Percentiles rank a stretch among this genome's conserved stretches.
Evolutionary conservation across 2,113 vertebrate genomes (phyloP).

Genomic region (Thryonomys swinderianus): DNA sequence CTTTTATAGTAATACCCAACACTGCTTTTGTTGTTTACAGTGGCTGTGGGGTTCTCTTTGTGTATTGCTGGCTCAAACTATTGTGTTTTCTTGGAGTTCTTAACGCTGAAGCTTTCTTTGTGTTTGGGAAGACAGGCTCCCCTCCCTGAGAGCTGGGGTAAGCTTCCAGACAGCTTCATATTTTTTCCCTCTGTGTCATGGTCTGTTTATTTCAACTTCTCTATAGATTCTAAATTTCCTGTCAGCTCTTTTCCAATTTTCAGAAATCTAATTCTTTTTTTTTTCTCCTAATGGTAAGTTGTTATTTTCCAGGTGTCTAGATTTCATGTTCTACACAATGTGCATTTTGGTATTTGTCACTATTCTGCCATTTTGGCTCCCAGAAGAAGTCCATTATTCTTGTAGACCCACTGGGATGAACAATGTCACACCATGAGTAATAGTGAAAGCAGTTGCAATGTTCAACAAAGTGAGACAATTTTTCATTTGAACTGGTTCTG

Average conservation of each 20-base stretch:
- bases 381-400: neutral
- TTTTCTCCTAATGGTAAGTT: neutral
- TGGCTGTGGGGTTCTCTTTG: neutral
- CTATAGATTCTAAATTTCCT: neutral
- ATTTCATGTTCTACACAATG: neutral
- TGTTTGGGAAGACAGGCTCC: neutral
- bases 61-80: neutral
- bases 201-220: neutral
- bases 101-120: neutral
- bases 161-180: neutral
- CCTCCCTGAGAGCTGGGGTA: neutral
- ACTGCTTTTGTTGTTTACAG: neutral
- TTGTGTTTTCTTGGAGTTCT: neutral
- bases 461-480: neutral
- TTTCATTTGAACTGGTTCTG: constrained; percentile 29
- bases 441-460: constrained; percentile 21
- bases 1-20: neutral
- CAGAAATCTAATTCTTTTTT: neutral
- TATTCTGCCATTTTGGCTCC: neutral
- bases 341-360: neutral
- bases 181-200: neutral
- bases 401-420: neutral
- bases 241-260: neutral
- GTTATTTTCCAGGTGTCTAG: neutral
- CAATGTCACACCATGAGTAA: neutral